Conservation (phyloP, 2,113 vertebrate species). For the Neomonachus schauinslandi region DNA sequence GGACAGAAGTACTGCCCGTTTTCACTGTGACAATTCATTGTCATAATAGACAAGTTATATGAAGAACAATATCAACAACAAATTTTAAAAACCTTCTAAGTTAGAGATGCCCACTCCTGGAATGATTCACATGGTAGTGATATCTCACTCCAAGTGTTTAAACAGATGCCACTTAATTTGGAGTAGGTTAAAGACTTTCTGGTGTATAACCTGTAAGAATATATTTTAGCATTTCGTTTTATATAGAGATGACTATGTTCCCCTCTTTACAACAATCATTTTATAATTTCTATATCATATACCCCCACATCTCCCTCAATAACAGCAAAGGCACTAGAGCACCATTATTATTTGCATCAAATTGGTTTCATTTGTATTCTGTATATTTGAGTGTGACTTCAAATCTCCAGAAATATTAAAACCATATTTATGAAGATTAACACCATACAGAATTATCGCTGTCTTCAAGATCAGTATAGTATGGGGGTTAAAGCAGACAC, state of each 20-base stretch:
- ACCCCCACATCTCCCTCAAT: accelerated
- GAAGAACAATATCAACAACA: not conserved
- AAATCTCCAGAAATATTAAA: not conserved
- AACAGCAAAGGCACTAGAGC: not conserved
- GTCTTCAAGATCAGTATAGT: not conserved
- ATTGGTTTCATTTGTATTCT: not conserved
- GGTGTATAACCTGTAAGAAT: not conserved
- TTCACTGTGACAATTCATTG: not conserved
- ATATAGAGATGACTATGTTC: not conserved
- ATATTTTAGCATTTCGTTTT: not conserved
- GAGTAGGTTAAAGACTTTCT: not conserved
- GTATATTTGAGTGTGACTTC: not conserved
- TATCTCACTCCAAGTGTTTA: not conserved
- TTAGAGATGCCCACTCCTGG: not conserved
- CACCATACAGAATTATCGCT: not conserved
- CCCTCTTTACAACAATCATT: not conserved
- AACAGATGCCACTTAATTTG: not conserved
- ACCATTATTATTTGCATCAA: not conserved
- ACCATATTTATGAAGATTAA: not conserved
- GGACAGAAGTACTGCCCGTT: not conserved
- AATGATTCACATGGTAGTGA: not conserved
- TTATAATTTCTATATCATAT: not conserved
- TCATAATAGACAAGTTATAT: not conserved
- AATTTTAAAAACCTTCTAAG: not conserved
- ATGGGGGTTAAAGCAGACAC: not conserved